Conservation (phyloP, 2,888 invertebrate species). For the Tuta absoluta region DNA sequence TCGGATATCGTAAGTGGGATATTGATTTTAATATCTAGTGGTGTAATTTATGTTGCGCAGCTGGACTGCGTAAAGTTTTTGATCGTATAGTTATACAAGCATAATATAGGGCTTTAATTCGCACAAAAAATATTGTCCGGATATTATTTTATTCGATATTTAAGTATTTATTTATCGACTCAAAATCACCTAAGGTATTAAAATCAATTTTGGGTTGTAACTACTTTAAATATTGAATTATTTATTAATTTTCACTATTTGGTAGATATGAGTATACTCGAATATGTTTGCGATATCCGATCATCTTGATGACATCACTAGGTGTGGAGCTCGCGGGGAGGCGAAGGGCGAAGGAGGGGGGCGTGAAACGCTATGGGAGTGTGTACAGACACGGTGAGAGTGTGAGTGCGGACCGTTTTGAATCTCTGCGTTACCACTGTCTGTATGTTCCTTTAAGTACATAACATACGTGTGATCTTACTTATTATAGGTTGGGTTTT, state of each 20-base stretch:
- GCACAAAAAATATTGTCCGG: not conserved
- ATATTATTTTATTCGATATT: too few relatives aligned
- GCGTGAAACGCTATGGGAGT: constrained; percentile 11
- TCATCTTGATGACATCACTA: constrained; percentile 2
- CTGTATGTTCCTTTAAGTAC: constrained; percentile 28
- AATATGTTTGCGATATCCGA: not conserved
- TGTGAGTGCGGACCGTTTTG: constrained; percentile 5
- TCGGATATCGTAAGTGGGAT: not conserved
- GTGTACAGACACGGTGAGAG: constrained; percentile 16
- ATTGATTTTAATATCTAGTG: not conserved
- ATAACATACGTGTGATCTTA: constrained; percentile 26
- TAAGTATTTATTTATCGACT: too few relatives aligned
- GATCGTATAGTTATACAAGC: not conserved
- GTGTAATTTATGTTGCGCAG: not conserved
- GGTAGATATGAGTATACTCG: not conserved
- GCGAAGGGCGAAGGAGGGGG: not conserved
- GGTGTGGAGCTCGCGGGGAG: constrained; percentile 7
- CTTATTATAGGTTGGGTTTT: constrained; percentile 22
- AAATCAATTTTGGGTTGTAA: not conserved
- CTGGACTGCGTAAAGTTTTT: not conserved
- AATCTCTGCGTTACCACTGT: constrained; percentile 24
- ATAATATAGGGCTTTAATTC: not conserved
- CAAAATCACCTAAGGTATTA: not conserved
- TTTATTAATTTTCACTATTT: too few relatives aligned
- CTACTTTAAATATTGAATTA: not conserved